Evolutionary conservation across 2,888 invertebrate species (phyloP).

Genomic region (Drosophila flavopinicola): DNA sequence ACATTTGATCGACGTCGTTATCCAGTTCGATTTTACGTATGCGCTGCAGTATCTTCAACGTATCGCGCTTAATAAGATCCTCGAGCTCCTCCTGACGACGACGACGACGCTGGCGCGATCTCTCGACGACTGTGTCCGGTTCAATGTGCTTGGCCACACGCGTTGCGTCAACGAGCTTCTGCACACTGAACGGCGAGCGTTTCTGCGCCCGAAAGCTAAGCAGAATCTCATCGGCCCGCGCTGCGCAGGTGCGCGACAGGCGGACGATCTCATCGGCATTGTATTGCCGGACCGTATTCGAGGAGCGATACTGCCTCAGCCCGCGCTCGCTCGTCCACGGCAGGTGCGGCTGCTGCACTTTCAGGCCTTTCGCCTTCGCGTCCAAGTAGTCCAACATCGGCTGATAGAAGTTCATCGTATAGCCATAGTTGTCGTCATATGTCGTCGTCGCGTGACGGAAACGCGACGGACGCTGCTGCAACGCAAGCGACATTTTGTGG

Average conservation of each 20-base stretch:
- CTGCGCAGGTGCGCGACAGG: constrained; percentile 88
- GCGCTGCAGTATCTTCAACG: constrained; percentile 80
- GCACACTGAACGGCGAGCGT: constrained; percentile 85
- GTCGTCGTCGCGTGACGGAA: constrained; percentile 85
- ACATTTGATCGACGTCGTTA: constrained; percentile 84
- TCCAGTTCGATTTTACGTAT: constrained; percentile 85
- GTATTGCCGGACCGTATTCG: constrained; percentile 88
- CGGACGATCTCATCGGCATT: constrained; percentile 88
- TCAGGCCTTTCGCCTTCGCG: constrained; percentile 86
- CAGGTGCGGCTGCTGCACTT: constrained; percentile 87
- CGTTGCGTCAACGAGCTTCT: constrained; percentile 86
- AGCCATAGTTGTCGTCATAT: constrained; percentile 93
- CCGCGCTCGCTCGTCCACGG: constrained; percentile 90
- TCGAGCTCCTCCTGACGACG: constrained; percentile 86
- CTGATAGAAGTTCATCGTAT: constrained; percentile 93
- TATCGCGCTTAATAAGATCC: constrained; percentile 85
- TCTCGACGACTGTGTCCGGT: constrained; percentile 85
- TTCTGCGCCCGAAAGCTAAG: constrained; percentile 83
- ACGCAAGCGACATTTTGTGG: constrained; percentile 83
- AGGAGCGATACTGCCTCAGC: constrained; percentile 88
- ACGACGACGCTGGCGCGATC: constrained; percentile 84
- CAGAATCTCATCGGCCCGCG: constrained; percentile 89
- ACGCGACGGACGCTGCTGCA: constrained; percentile 79
- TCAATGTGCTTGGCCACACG: constrained; percentile 84
- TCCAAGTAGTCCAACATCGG: constrained; percentile 94